Percentiles rank a stretch among this genome's conserved stretches.
Evolutionary conservation across 2,113 vertebrate genomes (phyloP).

Genomic region (Gila orcuttii): DNA sequence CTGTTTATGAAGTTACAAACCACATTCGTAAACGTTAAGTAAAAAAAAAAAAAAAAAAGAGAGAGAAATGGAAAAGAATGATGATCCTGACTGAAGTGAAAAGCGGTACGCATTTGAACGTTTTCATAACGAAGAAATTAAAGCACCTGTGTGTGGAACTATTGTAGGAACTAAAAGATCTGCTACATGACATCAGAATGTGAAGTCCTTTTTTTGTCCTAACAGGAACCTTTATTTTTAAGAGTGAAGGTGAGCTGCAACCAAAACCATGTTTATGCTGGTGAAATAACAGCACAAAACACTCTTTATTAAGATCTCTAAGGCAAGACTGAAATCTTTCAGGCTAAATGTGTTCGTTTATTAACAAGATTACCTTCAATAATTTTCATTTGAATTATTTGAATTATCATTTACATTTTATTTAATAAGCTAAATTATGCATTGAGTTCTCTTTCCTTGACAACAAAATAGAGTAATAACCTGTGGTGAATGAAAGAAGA

Average conservation of each 20-base stretch:
- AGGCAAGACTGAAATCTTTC: neutral
- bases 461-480: neutral
- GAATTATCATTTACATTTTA: neutral
- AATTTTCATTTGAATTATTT: neutral
- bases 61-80: neutral
- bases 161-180: neutral
- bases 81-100: neutral
- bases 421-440: neutral
- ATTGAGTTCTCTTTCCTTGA: neutral
- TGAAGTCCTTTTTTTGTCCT: neutral
- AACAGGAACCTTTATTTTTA: neutral
- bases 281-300: neutral
- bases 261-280: neutral
- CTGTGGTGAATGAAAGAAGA: neutral
- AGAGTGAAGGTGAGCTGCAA: neutral
- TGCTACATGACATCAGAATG: neutral
- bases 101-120: neutral
- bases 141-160: neutral
- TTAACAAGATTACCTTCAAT: neutral
- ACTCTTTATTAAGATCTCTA: neutral
- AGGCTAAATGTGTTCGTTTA: neutral
- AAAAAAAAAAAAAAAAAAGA: neutral
- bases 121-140: neutral
- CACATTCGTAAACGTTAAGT: neutral
- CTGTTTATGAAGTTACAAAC: neutral